A percentile compares a stretch with the other conserved stretches of the same genome.
phyloP scores from a whole-genome alignment of 2,888 invertebrate species.

The Tuberolachnus salignus region DNA sequence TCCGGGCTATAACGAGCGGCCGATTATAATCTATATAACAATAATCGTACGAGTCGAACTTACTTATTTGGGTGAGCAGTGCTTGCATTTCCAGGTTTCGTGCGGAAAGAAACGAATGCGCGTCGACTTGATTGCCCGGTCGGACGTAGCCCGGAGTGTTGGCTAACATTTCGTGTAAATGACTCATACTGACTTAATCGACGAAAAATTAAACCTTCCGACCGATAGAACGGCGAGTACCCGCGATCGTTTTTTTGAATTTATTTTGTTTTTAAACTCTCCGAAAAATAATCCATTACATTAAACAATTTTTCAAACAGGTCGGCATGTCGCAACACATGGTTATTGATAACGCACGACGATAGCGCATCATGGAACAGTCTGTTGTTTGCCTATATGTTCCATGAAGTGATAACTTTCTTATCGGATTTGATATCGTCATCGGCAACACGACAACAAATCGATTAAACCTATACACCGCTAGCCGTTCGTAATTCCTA shows the following conservation, averaged over 20 bases:
- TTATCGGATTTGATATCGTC: conserved; percentile 18
- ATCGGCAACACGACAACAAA: neutral
- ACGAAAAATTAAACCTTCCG: neutral
- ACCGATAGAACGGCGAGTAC: too few relatives aligned
- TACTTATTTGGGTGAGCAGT: conserved; percentile 70
- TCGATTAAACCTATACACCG: too few relatives aligned
- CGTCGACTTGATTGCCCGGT: conserved; percentile 27
- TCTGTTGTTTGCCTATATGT: too few relatives aligned
- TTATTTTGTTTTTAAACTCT: too few relatives aligned
- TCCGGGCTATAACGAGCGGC: too few relatives aligned
- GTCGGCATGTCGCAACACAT: too few relatives aligned
- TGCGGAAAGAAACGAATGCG: conserved; percentile 27
- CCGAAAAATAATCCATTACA: too few relatives aligned
- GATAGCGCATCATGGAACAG: too few relatives aligned
- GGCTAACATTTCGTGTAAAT: conserved; percentile 11
- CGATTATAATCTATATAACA: too few relatives aligned
- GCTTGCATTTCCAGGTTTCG: conserved; percentile 76
- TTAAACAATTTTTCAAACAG: neutral
- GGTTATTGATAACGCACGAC: neutral
- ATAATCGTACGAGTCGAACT: neutral
- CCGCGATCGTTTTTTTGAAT: too few relatives aligned
- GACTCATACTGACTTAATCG: conserved; percentile 21
- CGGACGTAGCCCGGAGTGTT: neutral
- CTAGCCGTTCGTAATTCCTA: too few relatives aligned
- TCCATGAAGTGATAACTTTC: neutral